Percentiles rank a stretch among this genome's conserved stretches.
These are phyloP conservation scores for Oxytorus armatus DNA, from an alignment of 2,888 invertebrate species.

Conservation along the genomic window DNA sequence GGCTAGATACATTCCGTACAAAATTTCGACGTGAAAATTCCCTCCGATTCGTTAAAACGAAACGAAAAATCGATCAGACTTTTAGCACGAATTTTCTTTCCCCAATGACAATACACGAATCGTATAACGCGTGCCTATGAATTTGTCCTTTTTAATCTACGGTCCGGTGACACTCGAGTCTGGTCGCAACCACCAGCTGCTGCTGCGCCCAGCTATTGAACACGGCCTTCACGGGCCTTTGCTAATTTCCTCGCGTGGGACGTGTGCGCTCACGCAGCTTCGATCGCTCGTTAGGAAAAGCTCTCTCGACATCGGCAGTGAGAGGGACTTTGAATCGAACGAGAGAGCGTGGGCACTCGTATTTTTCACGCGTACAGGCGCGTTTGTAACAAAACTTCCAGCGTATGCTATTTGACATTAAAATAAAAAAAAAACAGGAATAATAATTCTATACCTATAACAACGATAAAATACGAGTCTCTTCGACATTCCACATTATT, in stretches of 20 bases:
- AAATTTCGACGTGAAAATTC: too few species aligned
- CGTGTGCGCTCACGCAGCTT: slow-evolving; percentile 41
- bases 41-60: too few species aligned
- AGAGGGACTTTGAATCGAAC: slow-evolving; percentile 49
- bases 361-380: slow-evolving; percentile 42
- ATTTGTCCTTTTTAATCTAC: slow-evolving; percentile 61
- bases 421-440: slow-evolving; percentile 29
- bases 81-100: slow-evolving; percentile 38
- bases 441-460: slow-evolving; percentile 6
- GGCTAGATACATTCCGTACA: neutral
- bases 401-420: slow-evolving; percentile 1
- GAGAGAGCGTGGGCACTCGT: slow-evolving; percentile 50
- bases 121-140: slow-evolving; percentile 42
- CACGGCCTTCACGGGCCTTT: slow-evolving; percentile 66
- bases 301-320: slow-evolving; percentile 40
- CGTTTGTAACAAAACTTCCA: slow-evolving; percentile 31
- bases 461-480: slow-evolving; percentile 23
- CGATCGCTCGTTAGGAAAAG: slow-evolving; percentile 61
- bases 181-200: slow-evolving; percentile 31
- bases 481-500: slow-evolving; percentile 15
- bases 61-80: slow-evolving; percentile 28
- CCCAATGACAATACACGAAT: slow-evolving; percentile 23
- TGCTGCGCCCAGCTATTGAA: slow-evolving; percentile 51
- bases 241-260: slow-evolving; percentile 67
- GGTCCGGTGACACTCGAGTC: slow-evolving; percentile 59